A percentile compares a stretch with the other conserved stretches of the same genome.
Conservation (phyloP, 2,888 invertebrate species). For the Candidula unifasciata region DNA sequence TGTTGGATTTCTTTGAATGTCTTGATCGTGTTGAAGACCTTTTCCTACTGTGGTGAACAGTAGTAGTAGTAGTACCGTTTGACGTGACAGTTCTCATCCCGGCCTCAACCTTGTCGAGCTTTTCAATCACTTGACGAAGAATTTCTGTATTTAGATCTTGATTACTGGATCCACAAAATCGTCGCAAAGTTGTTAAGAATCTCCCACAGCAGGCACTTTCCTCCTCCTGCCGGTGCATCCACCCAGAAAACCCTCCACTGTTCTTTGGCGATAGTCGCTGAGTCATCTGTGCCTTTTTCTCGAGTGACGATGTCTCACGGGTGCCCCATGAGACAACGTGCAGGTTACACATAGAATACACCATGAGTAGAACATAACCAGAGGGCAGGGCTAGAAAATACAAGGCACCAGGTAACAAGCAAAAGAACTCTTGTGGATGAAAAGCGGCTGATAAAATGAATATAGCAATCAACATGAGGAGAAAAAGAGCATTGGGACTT, state of each 20-base stretch:
- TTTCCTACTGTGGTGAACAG: conserved; percentile 56
- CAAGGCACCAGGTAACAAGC: conserved; percentile 78
- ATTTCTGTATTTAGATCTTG: conserved; percentile 61
- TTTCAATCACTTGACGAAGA: conserved; percentile 62
- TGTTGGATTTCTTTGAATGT: conserved; percentile 60
- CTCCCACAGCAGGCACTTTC: conserved; percentile 62
- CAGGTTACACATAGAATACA: conserved; percentile 94
- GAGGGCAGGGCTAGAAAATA: conserved; percentile 95
- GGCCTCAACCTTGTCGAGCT: conserved; percentile 63
- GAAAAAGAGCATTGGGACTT: conserved; percentile 74
- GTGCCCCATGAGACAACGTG: conserved; percentile 97
- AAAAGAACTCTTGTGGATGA: conserved; percentile 76
- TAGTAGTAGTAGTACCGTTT: conserved; percentile 32
- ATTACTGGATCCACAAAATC: conserved; percentile 57
- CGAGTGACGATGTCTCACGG: conserved; percentile 81
- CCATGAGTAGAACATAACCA: conserved; percentile 93
- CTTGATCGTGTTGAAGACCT: conserved; percentile 60
- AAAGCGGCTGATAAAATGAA: conserved; percentile 70
- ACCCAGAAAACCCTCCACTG: conserved; percentile 55
- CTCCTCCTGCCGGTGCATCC: conserved; percentile 59
- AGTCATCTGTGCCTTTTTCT: conserved; percentile 55
- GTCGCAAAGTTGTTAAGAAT: conserved; percentile 56
- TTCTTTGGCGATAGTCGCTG: conserved; percentile 44
- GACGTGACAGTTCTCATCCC: conserved; percentile 57
- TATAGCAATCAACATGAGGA: conserved; percentile 68